Evolutionary conservation across 1,140 invertebrate genomes (phyloP).

Genomic region (Stratiolaelaps scimitus): DNA sequence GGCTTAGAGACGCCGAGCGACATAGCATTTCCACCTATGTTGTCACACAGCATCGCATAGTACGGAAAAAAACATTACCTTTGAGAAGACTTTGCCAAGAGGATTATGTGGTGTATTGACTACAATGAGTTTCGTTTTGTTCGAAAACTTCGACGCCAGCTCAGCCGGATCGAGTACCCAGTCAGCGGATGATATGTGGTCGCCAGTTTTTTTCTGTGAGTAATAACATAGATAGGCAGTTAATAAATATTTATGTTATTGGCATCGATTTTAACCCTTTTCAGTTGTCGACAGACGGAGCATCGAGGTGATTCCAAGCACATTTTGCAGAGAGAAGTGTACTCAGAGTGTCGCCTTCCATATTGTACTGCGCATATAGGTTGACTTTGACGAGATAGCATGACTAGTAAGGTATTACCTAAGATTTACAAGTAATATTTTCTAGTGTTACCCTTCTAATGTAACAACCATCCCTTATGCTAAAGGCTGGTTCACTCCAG

Average conservation of each 20-base stretch:
- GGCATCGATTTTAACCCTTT: too few species aligned
- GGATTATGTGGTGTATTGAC: conserved; percentile 95
- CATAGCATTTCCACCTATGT: background rate
- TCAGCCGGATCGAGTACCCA: conserved; percentile 77
- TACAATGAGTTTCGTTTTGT: conserved; percentile 86
- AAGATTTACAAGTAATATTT: too few species aligned
- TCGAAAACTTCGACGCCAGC: conserved; percentile 65
- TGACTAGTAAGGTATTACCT: too few species aligned
- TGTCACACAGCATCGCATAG: conserved; percentile 13
- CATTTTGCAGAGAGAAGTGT: background rate
- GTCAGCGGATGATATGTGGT: conserved; percentile 55
- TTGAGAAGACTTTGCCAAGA: conserved; percentile 61
- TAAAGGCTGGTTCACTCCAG: too few species aligned
- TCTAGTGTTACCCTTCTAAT: too few species aligned
- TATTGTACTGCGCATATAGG: too few species aligned
- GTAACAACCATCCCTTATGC: too few species aligned
- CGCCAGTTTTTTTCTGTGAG: conserved; percentile 38
- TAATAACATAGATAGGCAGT: conserved; percentile 5
- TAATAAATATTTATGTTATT: too few species aligned
- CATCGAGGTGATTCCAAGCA: background rate
- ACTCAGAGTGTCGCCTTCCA: too few species aligned
- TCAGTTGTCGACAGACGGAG: too few species aligned
- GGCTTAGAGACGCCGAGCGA: too few species aligned
- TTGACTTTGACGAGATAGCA: too few species aligned
- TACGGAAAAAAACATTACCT: conserved; percentile 15